phyloP scores from a whole-genome alignment of 2,888 invertebrate species.

The Blomia tropicalis region DNA sequence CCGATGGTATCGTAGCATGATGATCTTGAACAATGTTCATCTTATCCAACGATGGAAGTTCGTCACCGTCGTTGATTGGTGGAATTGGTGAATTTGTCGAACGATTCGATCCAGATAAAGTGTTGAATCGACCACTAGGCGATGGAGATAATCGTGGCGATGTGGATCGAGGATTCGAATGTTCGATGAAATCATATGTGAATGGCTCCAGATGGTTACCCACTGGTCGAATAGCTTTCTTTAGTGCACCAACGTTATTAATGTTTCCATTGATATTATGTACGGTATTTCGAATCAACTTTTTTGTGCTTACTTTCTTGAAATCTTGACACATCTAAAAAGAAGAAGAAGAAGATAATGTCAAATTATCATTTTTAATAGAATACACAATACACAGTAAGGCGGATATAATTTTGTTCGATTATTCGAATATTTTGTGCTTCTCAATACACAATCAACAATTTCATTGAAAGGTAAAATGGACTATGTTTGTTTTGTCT shows the following conservation, averaged over 20 bases:
- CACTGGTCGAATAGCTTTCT: not conserved
- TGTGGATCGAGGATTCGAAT: not conserved
- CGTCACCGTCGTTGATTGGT: not conserved
- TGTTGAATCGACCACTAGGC: constrained; percentile 5
- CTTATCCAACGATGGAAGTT: not conserved
- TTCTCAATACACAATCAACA: too few species aligned
- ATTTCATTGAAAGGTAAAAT: too few species aligned
- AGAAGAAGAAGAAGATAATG: not conserved
- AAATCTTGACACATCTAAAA: constrained; percentile 6
- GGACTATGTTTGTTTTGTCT: too few species aligned
- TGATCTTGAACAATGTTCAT: not conserved
- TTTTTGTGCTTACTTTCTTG: constrained; percentile 5
- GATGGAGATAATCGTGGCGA: not conserved
- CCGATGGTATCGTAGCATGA: constrained; percentile 26
- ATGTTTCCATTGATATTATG: not conserved
- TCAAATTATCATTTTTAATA: too few species aligned
- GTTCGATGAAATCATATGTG: not conserved
- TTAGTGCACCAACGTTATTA: not conserved
- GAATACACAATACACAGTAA: too few species aligned
- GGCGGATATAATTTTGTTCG: too few species aligned
- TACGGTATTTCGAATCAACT: not conserved
- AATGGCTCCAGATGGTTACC: not conserved
- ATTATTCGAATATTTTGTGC: too few species aligned
- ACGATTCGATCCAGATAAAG: not conserved
- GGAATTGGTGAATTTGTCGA: not conserved